Base-by-base conservation (phyloP, 2,113 vertebrate genomes). In the Callipepla californica region DNA sequence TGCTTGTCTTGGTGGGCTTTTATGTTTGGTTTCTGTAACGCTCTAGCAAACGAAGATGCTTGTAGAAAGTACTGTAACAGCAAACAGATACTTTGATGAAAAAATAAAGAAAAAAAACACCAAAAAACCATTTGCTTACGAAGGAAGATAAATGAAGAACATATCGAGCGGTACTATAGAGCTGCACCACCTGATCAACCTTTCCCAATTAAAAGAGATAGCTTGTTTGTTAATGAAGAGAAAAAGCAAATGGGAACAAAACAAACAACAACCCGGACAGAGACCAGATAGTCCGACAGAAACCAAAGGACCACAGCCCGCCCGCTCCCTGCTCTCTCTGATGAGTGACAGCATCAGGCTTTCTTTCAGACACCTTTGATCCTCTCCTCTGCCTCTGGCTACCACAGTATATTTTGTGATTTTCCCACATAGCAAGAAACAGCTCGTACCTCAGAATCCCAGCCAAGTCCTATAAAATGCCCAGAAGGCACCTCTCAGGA, bases 381-480 rank as follows among this genome's bases (percentile, higher is more conserved):
- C 78, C 84, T 93, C 23, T 8, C 66, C 74, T 81, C 74, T 72
- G 67, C 94, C 86, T 86, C 86, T 58, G 88, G 92, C 89, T 89
- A 85, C 25, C 25, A 45, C 30, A 3, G 58, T 7, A 3, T 16
- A 8, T 23, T 61, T 47, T 89, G 90, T 87, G 91, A 89, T 96
- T 81, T 86, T 58, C 80, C 66, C 51, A 26, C 48, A 21, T 4
- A 38, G 44, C 62, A 53, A 78, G 61, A 58, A 42, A 65, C 2
- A 72, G 58, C 28, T 93, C 53, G 14, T 34, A 20, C 19, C 58
- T 91, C 63, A 58, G 84, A 66, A 92, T 66, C 70, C 62, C 59
- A 44, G 22, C 17, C 61, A 81, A 79, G 69, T 12, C 84, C 50
- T 30, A 20, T 14, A 5, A 61, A 89, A 92, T 28, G 81, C 86